phyloP scores from a whole-genome alignment of 2,113 vertebrate genomes.

The Tiliqua scincoides region DNA sequence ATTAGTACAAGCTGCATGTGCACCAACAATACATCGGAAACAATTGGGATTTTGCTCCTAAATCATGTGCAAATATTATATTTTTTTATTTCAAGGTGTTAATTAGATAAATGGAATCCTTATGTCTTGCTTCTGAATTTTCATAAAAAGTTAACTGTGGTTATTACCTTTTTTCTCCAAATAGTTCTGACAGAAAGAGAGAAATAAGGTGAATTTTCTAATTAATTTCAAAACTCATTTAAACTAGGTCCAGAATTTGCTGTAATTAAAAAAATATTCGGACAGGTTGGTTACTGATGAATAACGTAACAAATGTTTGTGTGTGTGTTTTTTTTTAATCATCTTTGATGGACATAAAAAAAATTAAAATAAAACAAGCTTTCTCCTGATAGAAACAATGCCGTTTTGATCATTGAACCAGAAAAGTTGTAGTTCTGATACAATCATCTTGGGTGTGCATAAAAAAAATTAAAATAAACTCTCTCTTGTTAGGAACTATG shows the following conservation, averaged over 20 bases:
- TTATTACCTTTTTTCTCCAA: constrained; percentile 46
- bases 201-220: constrained; percentile 52
- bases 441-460: background rate
- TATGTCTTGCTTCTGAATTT: constrained; percentile 35
- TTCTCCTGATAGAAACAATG: too few species aligned
- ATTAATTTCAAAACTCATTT: constrained; percentile 56
- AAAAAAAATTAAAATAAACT: constrained; percentile 19
- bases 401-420: too few species aligned
- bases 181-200: constrained; percentile 48
- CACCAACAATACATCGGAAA: constrained; percentile 45
- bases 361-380: too few species aligned
- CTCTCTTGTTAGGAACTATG: constrained; percentile 5
- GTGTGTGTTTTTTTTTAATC: too few species aligned
- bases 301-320: constrained; percentile 32
- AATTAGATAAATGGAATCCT: constrained; percentile 51
- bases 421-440: too few species aligned
- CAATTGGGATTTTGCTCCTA: background rate
- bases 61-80: background rate
- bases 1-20: constrained; percentile 40
- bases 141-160: constrained; percentile 35
- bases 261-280: constrained; percentile 58
- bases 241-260: constrained; percentile 47
- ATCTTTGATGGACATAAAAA: too few species aligned
- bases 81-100: constrained; percentile 34
- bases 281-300: constrained; percentile 38